phyloP scores from a whole-genome alignment of 2,888 invertebrate species.

The Auanema freiburgensis region DNA sequence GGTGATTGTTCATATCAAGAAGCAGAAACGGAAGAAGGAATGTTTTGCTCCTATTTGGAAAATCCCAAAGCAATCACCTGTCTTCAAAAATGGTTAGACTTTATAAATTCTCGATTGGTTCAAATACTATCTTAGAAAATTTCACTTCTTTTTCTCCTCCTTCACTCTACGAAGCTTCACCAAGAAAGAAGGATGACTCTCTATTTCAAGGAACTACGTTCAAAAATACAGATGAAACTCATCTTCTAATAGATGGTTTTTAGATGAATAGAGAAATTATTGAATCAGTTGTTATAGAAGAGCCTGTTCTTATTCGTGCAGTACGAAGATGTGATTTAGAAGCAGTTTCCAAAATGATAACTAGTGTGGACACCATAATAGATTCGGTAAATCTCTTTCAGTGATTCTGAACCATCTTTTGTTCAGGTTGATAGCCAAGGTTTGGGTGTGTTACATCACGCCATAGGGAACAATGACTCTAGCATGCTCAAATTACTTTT shows the following conservation, averaged over 20 bases:
- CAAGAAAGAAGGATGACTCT: background rate
- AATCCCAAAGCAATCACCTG: background rate
- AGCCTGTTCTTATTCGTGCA: background rate
- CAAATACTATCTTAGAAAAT: background rate
- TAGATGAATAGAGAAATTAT: background rate
- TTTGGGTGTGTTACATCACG: conserved; percentile 5
- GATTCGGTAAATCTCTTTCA: background rate
- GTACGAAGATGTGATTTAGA: background rate
- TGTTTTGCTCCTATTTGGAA: conserved; percentile 2
- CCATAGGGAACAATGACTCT: conserved; percentile 7
- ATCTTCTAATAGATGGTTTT: conserved; percentile 1
- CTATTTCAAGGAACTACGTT: background rate
- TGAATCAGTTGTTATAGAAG: background rate
- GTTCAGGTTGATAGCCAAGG: conserved; percentile 12
- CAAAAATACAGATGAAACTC: background rate
- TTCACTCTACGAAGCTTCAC: background rate
- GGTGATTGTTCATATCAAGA: background rate
- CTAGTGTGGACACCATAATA: background rate
- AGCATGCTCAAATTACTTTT: conserved; percentile 5
- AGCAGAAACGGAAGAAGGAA: background rate
- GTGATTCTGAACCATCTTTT: background rate
- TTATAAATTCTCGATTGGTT: background rate
- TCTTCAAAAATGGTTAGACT: background rate
- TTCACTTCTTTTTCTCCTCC: background rate
- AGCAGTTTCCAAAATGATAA: background rate